Conservation (phyloP, 2,797 vertebrate genomes). For the Acrocephalus scirpaceus region DNA sequence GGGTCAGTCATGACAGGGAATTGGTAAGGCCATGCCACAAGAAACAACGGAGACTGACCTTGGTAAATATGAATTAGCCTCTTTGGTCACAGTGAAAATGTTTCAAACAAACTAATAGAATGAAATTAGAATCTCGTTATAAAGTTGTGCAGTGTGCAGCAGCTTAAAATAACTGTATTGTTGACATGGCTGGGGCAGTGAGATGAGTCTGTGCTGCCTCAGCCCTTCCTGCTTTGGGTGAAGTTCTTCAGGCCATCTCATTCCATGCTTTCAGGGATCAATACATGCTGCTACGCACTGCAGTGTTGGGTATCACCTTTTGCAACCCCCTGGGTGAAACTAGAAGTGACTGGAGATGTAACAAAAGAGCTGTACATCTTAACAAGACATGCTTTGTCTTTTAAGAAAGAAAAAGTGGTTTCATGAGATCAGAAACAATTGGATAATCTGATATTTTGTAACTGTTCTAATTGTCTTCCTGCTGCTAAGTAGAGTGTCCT, state of each 20-base stretch:
- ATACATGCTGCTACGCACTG: neutral
- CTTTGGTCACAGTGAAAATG: neutral
- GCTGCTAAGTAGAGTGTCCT: neutral
- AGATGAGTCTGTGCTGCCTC: neutral
- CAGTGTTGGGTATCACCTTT: neutral
- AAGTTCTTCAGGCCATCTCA: neutral
- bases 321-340: neutral
- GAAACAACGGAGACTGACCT: fast-evolving
- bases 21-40: neutral
- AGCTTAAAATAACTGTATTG: neutral
- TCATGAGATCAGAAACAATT: neutral
- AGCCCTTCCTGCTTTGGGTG: neutral
- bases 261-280: neutral
- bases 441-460: neutral
- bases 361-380: neutral
- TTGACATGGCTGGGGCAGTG: neutral
- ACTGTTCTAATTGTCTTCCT: neutral
- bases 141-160: neutral
- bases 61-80: neutral
- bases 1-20: neutral
- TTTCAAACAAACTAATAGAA: neutral
- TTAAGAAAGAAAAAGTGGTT: neutral
- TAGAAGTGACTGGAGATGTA: neutral
- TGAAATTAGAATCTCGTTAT: neutral
- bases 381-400: neutral